Percentiles rank a stretch among this genome's conserved stretches.
Conservation (phyloP, 2,797 vertebrate species). For the Diceros bicornis region DNA sequence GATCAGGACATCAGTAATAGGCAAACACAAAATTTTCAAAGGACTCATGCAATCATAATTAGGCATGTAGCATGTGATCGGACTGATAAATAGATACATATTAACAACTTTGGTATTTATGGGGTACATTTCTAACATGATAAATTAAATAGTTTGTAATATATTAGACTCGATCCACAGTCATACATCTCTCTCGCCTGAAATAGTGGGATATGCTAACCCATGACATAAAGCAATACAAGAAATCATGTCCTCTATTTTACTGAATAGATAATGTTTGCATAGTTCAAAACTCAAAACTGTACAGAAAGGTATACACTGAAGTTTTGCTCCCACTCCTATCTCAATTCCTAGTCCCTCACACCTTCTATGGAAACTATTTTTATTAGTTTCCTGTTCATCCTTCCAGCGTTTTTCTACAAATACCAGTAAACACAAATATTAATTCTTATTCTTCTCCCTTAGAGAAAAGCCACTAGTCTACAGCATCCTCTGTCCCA, state of each 20-base stretch:
- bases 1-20: constrained; percentile 33
- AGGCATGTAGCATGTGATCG: background rate
- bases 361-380: background rate
- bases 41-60: background rate
- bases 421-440: constrained; percentile 11
- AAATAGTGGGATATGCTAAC: constrained; percentile 36
- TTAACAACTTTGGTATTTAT: constrained; percentile 43
- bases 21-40: constrained; percentile 59
- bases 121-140: constrained; percentile 13
- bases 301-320: background rate
- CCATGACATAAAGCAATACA: background rate
- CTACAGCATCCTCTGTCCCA: background rate
- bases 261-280: background rate
- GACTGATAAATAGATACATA: background rate
- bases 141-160: constrained; percentile 62
- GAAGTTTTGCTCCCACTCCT: background rate
- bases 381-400: background rate
- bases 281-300: constrained; percentile 15
- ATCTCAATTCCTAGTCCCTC: background rate
- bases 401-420: background rate
- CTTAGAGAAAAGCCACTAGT: background rate
- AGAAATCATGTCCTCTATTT: background rate
- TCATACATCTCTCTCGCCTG: background rate
- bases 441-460: background rate
- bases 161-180: constrained; percentile 16